Conservation (phyloP, 2,113 vertebrate species). For the Psilopsiagon aurifrons region DNA sequence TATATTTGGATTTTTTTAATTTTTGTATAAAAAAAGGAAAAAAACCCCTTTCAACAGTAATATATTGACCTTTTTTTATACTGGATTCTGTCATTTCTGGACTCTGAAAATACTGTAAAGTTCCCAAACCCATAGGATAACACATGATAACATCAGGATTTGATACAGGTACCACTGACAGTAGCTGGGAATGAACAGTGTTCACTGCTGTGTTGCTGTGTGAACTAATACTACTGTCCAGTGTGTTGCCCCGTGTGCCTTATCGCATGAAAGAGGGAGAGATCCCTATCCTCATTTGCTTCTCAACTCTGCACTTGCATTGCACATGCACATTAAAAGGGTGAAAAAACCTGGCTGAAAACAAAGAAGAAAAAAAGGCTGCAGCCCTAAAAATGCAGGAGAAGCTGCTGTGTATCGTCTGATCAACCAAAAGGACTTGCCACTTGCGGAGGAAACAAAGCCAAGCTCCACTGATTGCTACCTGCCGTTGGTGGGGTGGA, state of each 20-base stretch:
- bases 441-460: constrained; percentile 9
- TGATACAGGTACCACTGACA: neutral
- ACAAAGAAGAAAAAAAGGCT: constrained; percentile 42
- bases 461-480: neutral
- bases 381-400: constrained; percentile 25
- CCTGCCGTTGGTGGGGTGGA: neutral
- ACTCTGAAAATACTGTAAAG: constrained; percentile 54
- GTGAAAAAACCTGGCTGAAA: constrained; percentile 42
- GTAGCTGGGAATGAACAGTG: neutral
- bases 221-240: constrained; percentile 51
- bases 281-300: neutral
- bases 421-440: neutral
- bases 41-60: constrained; percentile 79
- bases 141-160: neutral
- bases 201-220: constrained; percentile 43
- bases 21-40: constrained; percentile 80
- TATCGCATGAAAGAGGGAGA: neutral
- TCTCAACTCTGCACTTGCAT: constrained; percentile 29
- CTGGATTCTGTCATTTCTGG: constrained; percentile 61
- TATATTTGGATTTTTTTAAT: constrained; percentile 82
- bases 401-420: neutral
- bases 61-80: constrained; percentile 87
- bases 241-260: neutral
- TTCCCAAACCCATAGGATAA: neutral
- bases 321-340: constrained; percentile 22